Evolutionary conservation across 92 coral and sea anemone species (phyloP).

Genomic region (Heliopora coerulea): DNA sequence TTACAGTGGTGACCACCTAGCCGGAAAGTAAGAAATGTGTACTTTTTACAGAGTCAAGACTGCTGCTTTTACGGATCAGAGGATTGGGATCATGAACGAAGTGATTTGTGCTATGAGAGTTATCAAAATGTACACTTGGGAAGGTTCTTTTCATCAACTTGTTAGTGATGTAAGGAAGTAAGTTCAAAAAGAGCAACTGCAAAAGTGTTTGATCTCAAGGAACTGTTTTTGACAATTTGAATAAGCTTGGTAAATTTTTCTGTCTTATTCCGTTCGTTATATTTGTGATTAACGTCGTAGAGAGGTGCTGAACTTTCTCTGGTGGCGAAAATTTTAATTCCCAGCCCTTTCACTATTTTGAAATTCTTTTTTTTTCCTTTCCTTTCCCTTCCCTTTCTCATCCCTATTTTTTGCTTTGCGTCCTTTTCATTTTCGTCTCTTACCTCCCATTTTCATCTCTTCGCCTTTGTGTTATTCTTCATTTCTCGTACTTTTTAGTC

Average conservation of each 20-base stretch:
- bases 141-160: slow-evolving; percentile 74
- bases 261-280: too few species aligned
- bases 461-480: not conserved
- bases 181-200: slow-evolving; percentile 1
- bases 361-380: too few species aligned
- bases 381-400: not conserved
- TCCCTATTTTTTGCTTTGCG: not conserved
- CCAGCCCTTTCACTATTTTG: too few species aligned
- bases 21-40: too few species aligned
- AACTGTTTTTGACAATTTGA: too few species aligned
- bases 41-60: slow-evolving; percentile 67
- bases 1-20: too few species aligned
- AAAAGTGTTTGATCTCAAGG: too few species aligned
- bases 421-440: not conserved
- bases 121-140: slow-evolving; percentile 99
- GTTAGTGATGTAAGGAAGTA: slow-evolving; percentile 81
- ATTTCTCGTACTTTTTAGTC: too few species aligned
- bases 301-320: too few species aligned
- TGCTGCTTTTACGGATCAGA: slow-evolving; percentile 73
- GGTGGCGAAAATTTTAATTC: too few species aligned
- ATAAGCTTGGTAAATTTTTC: too few species aligned
- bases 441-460: not conserved
- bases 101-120: slow-evolving; percentile 97
- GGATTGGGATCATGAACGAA: slow-evolving; percentile 92
- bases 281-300: too few species aligned